Evolutionary conservation across 2,113 vertebrate genomes (phyloP), one percentile per base, ranked within the genome.

Genomic region (Psilopsiagon aymara): DNA sequence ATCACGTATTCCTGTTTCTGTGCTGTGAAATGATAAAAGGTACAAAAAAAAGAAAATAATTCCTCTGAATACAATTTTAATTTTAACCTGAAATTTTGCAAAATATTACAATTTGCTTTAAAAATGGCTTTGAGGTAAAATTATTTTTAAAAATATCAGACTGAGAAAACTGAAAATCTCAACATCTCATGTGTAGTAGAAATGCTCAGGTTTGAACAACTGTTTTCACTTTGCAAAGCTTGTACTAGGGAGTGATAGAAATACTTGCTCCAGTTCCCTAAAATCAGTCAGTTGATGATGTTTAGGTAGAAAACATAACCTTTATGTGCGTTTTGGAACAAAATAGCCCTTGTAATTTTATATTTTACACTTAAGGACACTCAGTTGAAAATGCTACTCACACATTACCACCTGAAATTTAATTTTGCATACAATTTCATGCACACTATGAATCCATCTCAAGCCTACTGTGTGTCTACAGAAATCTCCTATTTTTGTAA

Each of bases 391-490:
- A 85, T 73, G 47, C 68, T 46, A 76, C 73, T 27, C 44, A 76
- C 86, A 76, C 27, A 89, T 95, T 95, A 91, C 85, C 69, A 69
- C 73, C 71, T 46, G 60, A 97, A 97, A 97, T 93, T 96, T 92
- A 94, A 94, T 97, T 96, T 91, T 92, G 86, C 28, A 49, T 94
- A 90, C 83, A 95, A 97, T 97, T 96, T 97, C 91, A 97, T 82
- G 95, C 95, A 90, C 92, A 57, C 86, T 86, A 57, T 88, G 96
- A 95, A 92, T 88, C 78, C 76, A 91, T 90, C 91, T 95, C 77
- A 95, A 95, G 35, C 71, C 57, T 89, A 92, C 77, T 74, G 86
- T 63, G 41, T 53, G 66, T 67, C 73, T 90, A 74, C 81, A 86
- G 69, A 97, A 94, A 84, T 94, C 71, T 86, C 5, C 2, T 70